Base-by-base conservation (phyloP, 2,113 vertebrate species). In the Melanocharis versteri region DNA sequence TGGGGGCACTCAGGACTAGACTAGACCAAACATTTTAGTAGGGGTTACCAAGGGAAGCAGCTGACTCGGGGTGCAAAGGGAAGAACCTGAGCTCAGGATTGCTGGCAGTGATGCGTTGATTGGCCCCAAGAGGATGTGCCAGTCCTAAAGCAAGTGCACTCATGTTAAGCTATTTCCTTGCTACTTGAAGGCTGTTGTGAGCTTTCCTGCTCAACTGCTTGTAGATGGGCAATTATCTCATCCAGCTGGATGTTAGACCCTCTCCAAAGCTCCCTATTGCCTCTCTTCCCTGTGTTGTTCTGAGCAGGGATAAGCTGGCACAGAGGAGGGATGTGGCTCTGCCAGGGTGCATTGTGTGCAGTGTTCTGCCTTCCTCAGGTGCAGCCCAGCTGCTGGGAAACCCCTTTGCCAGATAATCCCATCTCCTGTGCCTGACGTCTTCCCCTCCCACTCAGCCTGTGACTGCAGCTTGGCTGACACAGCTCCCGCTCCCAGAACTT, bases 1-100 rank as follows among this genome's bases (percentile, higher is more conserved):
- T n/a, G 33, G 51, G 31, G 62, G 58, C 39, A 48, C 13, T 45
- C 17, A 35, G 50, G 24, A 15, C 39, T 39, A 4, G 19, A 15
- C 10, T 11, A 50, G 33, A 65, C 33, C 3, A 20, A 12, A 31
- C 0, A 0, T 39, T 42, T 47, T 4, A 15, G 54, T 22, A 65
- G 6, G 13, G 10, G 6, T 89, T 94, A 7, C 21, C 53, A 11
- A 23, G 57, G 65, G 33, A 68, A 82, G 37, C 31, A 22, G 4
- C 40, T 77, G 47, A 45, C 28, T 27, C 12, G 3, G 23, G 39
- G 11, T 1, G 0, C 26, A 19, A 70, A 18, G 44, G 42, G 30
- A 70, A 51, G 72, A 87, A n/a, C 12, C 31, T 9, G 37, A 71
- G n/a, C 65, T 60, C 26, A 6, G 48, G 2, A 10, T 27, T 77